phyloP scores from a whole-genome alignment of 2,888 invertebrate species.

The Ormyrus thymus region DNA sequence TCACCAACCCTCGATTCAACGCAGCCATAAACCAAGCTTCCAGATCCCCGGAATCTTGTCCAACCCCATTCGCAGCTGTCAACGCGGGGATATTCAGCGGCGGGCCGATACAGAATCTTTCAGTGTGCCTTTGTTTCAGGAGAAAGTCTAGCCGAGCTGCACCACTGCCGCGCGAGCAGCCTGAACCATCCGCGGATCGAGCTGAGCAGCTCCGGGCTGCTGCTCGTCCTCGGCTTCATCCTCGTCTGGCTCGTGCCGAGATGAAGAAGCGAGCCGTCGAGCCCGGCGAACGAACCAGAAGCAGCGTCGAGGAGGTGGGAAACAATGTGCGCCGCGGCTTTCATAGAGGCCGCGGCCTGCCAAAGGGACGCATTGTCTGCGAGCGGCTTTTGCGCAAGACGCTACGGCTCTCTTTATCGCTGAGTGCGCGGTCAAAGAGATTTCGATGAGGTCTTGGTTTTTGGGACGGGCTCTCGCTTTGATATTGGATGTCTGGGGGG shows the following conservation, averaged over 20 bases:
- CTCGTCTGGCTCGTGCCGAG: slow-evolving; percentile 67
- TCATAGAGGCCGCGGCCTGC: no score
- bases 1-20: no score
- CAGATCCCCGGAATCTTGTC: not conserved
- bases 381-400: no score
- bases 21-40: no score
- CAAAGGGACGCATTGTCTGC: no score
- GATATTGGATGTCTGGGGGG: no score
- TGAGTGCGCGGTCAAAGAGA: no score
- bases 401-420: no score
- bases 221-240: slow-evolving; percentile 62
- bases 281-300: not conserved
- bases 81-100: not conserved
- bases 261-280: slow-evolving; percentile 65
- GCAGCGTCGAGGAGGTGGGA: not conserved
- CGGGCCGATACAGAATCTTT: slow-evolving; percentile 52
- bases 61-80: slow-evolving; percentile 1
- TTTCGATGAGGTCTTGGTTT: no score
- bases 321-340: no score
- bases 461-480: no score
- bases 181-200: slow-evolving; percentile 62
- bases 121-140: slow-evolving; percentile 75
- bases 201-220: slow-evolving; percentile 46
- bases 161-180: slow-evolving; percentile 74
- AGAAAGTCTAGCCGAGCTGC: slow-evolving; percentile 80